These are phyloP conservation scores for Caenorhabditis becei DNA, from an alignment of 2,888 invertebrate species.

Conservation along the genomic window DNA sequence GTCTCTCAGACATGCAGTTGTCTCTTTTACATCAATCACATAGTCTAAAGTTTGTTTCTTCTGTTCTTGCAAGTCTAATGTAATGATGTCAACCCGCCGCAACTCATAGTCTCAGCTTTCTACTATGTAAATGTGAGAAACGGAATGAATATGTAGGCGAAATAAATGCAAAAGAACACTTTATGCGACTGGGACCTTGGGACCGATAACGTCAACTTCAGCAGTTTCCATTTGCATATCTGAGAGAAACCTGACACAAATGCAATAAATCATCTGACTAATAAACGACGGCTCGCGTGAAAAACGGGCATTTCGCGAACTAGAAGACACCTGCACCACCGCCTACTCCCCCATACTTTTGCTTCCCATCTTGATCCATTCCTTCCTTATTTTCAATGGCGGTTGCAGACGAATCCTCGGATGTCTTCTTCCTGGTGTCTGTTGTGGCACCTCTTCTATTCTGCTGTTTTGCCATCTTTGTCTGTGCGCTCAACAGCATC, in stretches of 20 bases:
- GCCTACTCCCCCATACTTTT: background rate
- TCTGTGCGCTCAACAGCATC: slow-evolving; percentile 70
- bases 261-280: slow-evolving; percentile 48
- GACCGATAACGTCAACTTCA: slow-evolving; percentile 47
- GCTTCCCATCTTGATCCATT: background rate
- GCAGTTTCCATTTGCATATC: slow-evolving; percentile 43
- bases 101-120: background rate
- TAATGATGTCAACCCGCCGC: slow-evolving; percentile 22
- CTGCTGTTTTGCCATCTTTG: slow-evolving; percentile 74
- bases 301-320: slow-evolving; percentile 19
- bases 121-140: slow-evolving; percentile 11
- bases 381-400: background rate
- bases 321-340: background rate
- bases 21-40: slow-evolving; percentile 1
- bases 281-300: slow-evolving; percentile 40
- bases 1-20: slow-evolving; percentile 9
- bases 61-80: background rate
- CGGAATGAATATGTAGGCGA: background rate
- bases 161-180: slow-evolving; percentile 25
- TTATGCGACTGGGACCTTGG: slow-evolving; percentile 29
- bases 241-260: slow-evolving; percentile 20
- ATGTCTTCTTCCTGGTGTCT: slow-evolving; percentile 69
- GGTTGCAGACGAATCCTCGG: slow-evolving; percentile 64
- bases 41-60: slow-evolving; percentile 6
- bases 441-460: slow-evolving; percentile 71